A percentile compares a stretch with the other conserved stretches of the same genome.
Conservation (phyloP, 30 jellyfish, hydroid and myxozoan genomes). For the Rhopilema esculentum region DNA sequence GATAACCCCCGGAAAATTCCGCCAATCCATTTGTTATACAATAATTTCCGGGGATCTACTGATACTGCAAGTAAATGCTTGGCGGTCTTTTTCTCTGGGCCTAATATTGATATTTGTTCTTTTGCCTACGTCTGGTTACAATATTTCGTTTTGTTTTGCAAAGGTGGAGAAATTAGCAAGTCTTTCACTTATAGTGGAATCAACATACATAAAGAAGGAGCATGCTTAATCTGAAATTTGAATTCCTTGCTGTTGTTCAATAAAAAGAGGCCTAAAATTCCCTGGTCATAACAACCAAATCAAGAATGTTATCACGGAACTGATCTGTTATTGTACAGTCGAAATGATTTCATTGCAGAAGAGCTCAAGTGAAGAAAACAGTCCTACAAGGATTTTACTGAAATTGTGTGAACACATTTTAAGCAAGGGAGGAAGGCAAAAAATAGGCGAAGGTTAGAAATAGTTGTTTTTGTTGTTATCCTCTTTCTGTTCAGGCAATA, state of each 20-base stretch:
- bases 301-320: too few relatives aligned
- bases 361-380: slow-evolving; percentile 17
- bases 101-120: not conserved
- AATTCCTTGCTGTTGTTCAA: too few relatives aligned
- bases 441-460: slow-evolving; percentile 70
- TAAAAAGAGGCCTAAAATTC: too few relatives aligned
- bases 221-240: too few relatives aligned
- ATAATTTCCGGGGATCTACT: not conserved
- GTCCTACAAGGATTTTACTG: slow-evolving; percentile 67
- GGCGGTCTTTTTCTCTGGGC: slow-evolving; percentile 2
- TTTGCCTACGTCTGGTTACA: not conserved
- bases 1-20: not conserved
- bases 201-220: too few relatives aligned
- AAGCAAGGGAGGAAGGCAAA: slow-evolving; percentile 59
- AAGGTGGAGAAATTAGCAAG: too few relatives aligned
- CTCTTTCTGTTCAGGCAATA: not conserved
- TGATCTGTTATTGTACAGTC: too few relatives aligned
- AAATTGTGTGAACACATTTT: slow-evolving; percentile 77
- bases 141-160: too few relatives aligned
- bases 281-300: too few relatives aligned
- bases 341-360: slow-evolving; percentile 14
- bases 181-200: too few relatives aligned
- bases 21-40: not conserved
- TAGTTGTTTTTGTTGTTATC: not conserved
- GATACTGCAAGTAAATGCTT: not conserved